Evolutionary conservation across 2,888 invertebrate genomes (phyloP), one percentile per base, ranked within the genome.

Genomic region (Cabera pusaria): DNA sequence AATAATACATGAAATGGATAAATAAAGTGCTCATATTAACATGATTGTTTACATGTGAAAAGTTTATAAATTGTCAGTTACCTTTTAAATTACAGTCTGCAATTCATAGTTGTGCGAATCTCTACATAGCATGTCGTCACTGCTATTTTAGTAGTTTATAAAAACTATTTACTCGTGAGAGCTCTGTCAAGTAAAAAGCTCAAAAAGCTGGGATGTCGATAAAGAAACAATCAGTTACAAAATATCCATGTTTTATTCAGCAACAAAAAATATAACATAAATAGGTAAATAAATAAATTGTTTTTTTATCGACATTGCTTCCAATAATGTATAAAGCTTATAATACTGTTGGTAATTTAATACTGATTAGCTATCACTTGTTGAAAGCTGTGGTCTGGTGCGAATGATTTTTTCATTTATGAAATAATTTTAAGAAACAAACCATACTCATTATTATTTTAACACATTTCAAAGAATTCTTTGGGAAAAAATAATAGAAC

Each of bases 331-430:
- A 32, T 41, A 31, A 41, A 32, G 32, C 26, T 31, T 36, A 36
- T 34, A 35, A 41, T 35, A 41, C 29, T 35, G 29, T 41, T 41
- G n/a, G n/a, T n/a, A n/a, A 41, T 22, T 34, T 41, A 41, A 42
- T 42, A 42, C 41, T 42, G 41, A 42, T 42, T 42, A 42, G 25
- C 29, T 42, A 42, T 42, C 41, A 42, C 41, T 28, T 34, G 12
- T 26, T 11, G 21, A 26, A 26, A 19, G 26, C 14, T 12, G 17
- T 22, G 22, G 18, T 36, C 35, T 18, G 18, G 20, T 31, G 10
- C 14, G 26, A 3, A 14, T 14, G 4, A n/a, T n/a, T n/a, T n/a
- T n/a, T n/a, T n/a, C n/a, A n/a, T n/a, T n/a, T n/a, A n/a, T n/a
- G n/a, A n/a, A n/a, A n/a, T n/a, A n/a, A n/a, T n/a, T n/a, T n/a